A percentile compares a stretch with the other conserved stretches of the same genome.
Conservation (phyloP, 2,888 invertebrate genomes). For the Xestobium rufovillosum region DNA sequence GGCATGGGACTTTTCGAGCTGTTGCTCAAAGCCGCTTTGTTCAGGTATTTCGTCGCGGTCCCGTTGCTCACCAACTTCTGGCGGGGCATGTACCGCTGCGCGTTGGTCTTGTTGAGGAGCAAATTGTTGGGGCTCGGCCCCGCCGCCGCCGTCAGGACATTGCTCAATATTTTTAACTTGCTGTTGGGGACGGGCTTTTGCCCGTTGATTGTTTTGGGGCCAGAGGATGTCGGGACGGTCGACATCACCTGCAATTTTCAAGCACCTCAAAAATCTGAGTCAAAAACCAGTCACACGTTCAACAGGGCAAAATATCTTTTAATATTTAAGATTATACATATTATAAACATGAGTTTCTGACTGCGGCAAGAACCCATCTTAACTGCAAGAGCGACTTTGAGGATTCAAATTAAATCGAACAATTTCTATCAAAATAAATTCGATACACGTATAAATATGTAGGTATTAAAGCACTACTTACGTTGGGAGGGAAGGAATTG, state of each 20-base stretch:
- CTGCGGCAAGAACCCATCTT: no score
- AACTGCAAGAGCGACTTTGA: no score
- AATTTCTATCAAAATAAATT: no score
- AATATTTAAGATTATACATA: no score
- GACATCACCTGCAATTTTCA: neutral
- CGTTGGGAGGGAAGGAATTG: conserved; percentile 37
- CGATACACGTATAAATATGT: no score
- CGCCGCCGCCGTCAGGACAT: conserved; percentile 32
- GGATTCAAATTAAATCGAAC: no score
- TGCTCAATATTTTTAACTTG: conserved; percentile 42
- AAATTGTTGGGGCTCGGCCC: conserved; percentile 29
- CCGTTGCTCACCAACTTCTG: conserved; percentile 36
- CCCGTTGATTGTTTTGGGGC: conserved; percentile 32
- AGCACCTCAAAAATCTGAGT: no score
- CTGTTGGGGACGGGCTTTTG: conserved; percentile 30
- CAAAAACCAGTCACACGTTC: no score
- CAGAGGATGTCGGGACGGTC: neutral
- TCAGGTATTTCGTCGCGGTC: conserved; percentile 35
- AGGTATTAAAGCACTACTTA: conserved; percentile 32
- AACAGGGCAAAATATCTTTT: no score
- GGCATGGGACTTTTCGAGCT: conserved; percentile 13
- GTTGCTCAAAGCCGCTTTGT: conserved; percentile 23
- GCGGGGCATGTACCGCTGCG: conserved; percentile 32
- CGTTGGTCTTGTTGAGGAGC: conserved; percentile 31
- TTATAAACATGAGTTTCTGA: no score